A percentile compares a stretch with the other conserved stretches of the same genome.
Evolutionary conservation across 2,797 vertebrate genomes (phyloP).

Genomic region (Manis javanica): DNA sequence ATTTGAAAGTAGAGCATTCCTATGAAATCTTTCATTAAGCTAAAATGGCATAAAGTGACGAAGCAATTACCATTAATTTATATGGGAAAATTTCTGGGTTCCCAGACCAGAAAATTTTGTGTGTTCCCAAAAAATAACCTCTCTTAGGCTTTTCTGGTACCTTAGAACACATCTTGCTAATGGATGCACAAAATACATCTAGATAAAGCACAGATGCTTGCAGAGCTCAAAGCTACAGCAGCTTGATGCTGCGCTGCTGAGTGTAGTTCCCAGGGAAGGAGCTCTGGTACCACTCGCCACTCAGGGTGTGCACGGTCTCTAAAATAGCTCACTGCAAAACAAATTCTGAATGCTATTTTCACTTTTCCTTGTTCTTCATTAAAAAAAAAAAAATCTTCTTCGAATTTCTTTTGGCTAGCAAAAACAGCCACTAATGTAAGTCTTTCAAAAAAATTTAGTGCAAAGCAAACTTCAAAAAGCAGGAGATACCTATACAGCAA

Average conservation of each 20-base stretch:
- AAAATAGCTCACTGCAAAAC: neutral
- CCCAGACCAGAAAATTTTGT: neutral
- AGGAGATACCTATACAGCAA: neutral
- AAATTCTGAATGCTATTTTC: neutral
- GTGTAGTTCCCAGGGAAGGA: neutral
- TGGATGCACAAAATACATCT: neutral
- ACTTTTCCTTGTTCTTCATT: neutral
- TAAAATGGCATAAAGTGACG: neutral
- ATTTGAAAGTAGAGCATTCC: neutral
- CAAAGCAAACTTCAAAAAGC: neutral
- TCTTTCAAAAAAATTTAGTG: neutral
- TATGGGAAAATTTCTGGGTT: neutral
- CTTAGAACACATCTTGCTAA: neutral
- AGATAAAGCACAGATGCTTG: neutral
- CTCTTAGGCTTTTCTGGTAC: neutral
- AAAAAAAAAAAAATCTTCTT: neutral
- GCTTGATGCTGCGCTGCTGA: neutral
- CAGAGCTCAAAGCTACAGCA: neutral
- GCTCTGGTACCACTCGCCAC: neutral
- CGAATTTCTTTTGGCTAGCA: neutral
- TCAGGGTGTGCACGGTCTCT: neutral
- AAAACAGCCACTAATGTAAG: neutral
- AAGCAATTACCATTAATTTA: neutral
- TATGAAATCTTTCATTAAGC: neutral
- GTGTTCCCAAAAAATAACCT: neutral